Conservation (phyloP, 1,140 invertebrate species). For the Andrena cerasifolii region DNA sequence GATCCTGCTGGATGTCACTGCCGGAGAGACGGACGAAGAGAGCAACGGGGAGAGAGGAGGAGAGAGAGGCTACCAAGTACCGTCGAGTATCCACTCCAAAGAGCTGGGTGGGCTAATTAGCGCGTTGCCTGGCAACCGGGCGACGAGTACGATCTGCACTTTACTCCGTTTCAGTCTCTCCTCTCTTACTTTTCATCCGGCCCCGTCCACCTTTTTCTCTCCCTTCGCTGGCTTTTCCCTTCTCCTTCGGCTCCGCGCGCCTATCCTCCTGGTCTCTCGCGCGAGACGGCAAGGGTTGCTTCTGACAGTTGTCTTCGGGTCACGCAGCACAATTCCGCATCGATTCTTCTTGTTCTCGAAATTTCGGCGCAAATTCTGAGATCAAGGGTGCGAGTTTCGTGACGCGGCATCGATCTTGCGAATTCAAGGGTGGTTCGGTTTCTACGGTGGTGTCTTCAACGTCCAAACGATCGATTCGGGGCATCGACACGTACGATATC, state of each 20-base stretch:
- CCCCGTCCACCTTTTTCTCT: slow-evolving; percentile 19
- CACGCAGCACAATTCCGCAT: not conserved
- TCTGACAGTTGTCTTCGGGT: not conserved
- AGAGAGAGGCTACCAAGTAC: slow-evolving; percentile 71
- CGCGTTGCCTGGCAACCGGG: slow-evolving; percentile 81
- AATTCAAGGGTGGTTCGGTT: not conserved
- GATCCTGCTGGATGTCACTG: slow-evolving; percentile 73
- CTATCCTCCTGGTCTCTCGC: too few relatives aligned
- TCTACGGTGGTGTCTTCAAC: not conserved
- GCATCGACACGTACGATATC: too few relatives aligned
- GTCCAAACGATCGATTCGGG: not conserved
- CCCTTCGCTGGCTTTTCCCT: not conserved
- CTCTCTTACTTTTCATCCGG: slow-evolving; percentile 53
- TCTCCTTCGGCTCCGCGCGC: not conserved
- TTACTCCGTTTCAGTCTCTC: slow-evolving; percentile 65
- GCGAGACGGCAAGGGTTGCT: too few relatives aligned
- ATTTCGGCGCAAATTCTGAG: not conserved
- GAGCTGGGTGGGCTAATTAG: slow-evolving; percentile 83
- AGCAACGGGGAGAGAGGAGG: slow-evolving; percentile 51
- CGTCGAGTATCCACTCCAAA: slow-evolving; percentile 82
- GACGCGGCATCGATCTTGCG: not conserved
- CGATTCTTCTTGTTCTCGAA: not conserved
- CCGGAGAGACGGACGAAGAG: slow-evolving; percentile 37
- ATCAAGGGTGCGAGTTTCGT: slow-evolving; percentile 22
- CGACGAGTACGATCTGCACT: slow-evolving; percentile 79